Percentiles rank a stretch among this genome's conserved stretches.
Evolutionary conservation across 92 coral and sea anemone species (phyloP).

Genomic region (Porites cylindrica): DNA sequence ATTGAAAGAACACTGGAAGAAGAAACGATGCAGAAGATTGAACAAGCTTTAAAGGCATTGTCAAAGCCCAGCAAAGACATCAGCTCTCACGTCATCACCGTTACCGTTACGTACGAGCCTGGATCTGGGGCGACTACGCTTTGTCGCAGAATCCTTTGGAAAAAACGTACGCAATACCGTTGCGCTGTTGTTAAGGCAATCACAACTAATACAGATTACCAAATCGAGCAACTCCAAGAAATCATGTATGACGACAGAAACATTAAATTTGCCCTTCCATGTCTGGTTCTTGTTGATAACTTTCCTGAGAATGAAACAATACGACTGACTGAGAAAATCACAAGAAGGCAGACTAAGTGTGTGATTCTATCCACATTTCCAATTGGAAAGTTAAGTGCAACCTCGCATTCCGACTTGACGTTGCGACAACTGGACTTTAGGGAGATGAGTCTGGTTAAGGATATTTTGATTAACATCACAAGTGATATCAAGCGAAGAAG

Average conservation of each 20-base stretch:
- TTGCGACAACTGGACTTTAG: conserved; percentile 53
- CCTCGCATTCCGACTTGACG: conserved; percentile 29
- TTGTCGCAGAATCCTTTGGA: conserved; percentile 75
- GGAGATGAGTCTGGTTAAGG: conserved; percentile 55
- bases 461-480: conserved; percentile 57
- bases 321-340: conserved; percentile 41
- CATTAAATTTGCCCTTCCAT: conserved; percentile 46
- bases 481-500: conserved; percentile 30
- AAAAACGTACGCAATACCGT: conserved; percentile 43
- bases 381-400: conserved; percentile 28
- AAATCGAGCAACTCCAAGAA: conserved; percentile 54
- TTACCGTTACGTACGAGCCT: conserved; percentile 63
- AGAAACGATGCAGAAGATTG: conserved; percentile 34
- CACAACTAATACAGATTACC: conserved; percentile 53
- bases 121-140: conserved; percentile 81
- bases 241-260: conserved; percentile 52
- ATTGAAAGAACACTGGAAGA: conserved; percentile 47
- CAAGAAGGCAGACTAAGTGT: conserved; percentile 63
- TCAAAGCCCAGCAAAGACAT: conserved; percentile 33
- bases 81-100: conserved; percentile 49
- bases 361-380: conserved; percentile 65
- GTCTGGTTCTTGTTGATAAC: conserved; percentile 60
- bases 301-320: conserved; percentile 48
- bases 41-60: conserved; percentile 26
- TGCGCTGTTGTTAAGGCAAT: conserved; percentile 76